Evolutionary conservation across 2,113 vertebrate genomes (phyloP).

Genomic region (Zapus hudsonius): DNA sequence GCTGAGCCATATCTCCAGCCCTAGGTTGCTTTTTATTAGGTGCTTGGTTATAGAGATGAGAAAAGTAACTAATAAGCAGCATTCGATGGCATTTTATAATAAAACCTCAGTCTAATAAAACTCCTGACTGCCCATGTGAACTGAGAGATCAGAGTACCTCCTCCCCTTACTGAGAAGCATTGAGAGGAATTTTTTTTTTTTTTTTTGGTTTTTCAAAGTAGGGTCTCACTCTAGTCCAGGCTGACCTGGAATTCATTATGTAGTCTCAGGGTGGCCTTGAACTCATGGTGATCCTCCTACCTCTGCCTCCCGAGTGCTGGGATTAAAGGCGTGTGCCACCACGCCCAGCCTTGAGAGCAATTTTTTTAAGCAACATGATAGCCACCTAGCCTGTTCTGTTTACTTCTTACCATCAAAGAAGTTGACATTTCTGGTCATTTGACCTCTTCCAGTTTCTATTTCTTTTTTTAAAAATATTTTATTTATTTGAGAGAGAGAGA

Average conservation of each 20-base stretch:
- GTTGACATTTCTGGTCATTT: constrained; percentile 34
- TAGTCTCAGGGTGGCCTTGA: too few species aligned
- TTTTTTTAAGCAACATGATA: constrained; percentile 32
- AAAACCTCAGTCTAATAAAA: background rate
- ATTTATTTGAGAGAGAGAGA: too few species aligned
- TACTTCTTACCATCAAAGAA: constrained; percentile 33
- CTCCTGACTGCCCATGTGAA: constrained; percentile 2
- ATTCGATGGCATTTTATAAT: constrained; percentile 45
- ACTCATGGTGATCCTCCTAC: too few species aligned
- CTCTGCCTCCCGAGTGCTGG: too few species aligned
- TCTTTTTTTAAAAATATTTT: too few species aligned
- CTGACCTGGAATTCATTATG: too few species aligned
- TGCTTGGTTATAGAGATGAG: background rate
- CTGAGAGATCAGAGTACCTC: constrained; percentile 7
- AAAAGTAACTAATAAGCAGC: background rate
- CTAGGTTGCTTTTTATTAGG: background rate
- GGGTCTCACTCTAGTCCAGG: too few species aligned
- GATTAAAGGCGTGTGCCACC: too few species aligned
- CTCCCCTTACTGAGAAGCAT: background rate
- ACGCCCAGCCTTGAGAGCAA: constrained; percentile 17
- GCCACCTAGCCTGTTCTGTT: constrained; percentile 18
- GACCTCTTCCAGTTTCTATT: too few species aligned
- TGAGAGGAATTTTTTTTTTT: constrained; percentile 46
- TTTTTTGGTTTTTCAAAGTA: too few species aligned
- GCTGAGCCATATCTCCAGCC: too few species aligned